Conservation (phyloP, 2,888 invertebrate species). For the Mesochorus sp. region DNA sequence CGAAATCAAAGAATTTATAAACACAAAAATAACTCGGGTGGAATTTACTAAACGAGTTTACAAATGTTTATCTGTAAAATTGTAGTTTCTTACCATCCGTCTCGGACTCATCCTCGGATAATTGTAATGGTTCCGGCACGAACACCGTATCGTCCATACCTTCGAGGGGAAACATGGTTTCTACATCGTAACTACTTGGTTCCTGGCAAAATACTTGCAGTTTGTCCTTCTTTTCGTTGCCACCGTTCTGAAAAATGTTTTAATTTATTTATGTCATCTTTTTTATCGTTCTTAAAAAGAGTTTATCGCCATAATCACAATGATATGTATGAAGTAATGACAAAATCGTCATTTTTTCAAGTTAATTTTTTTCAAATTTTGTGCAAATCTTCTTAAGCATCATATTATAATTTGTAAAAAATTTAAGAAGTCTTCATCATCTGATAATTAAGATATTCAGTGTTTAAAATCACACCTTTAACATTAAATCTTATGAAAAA, state of each 20-base stretch:
- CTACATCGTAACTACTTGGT: constrained; percentile 84
- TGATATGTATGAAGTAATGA: too few relatives aligned
- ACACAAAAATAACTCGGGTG: background rate
- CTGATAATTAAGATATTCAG: too few relatives aligned
- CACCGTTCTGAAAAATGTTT: constrained; percentile 70
- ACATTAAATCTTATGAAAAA: too few relatives aligned
- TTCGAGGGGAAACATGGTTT: constrained; percentile 91
- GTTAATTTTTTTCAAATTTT: too few relatives aligned
- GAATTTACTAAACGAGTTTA: background rate
- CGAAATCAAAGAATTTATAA: background rate
- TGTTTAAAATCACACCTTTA: too few relatives aligned
- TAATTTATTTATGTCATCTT: background rate
- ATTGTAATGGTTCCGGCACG: constrained; percentile 69
- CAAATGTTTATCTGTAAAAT: background rate
- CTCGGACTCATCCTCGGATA: constrained; percentile 85
- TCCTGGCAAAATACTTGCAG: constrained; percentile 66
- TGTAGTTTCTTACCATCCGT: constrained; percentile 86
- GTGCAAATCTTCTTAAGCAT: too few relatives aligned
- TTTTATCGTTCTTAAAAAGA: too few relatives aligned
- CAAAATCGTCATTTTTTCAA: too few relatives aligned
- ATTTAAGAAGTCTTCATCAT: too few relatives aligned
- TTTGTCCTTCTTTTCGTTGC: constrained; percentile 66
- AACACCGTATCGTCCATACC: constrained; percentile 86
- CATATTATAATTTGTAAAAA: too few relatives aligned
- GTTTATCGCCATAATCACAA: too few relatives aligned